Base-by-base conservation (phyloP, 92 coral and sea anemone species). In the Scolanthus callimorphus region DNA sequence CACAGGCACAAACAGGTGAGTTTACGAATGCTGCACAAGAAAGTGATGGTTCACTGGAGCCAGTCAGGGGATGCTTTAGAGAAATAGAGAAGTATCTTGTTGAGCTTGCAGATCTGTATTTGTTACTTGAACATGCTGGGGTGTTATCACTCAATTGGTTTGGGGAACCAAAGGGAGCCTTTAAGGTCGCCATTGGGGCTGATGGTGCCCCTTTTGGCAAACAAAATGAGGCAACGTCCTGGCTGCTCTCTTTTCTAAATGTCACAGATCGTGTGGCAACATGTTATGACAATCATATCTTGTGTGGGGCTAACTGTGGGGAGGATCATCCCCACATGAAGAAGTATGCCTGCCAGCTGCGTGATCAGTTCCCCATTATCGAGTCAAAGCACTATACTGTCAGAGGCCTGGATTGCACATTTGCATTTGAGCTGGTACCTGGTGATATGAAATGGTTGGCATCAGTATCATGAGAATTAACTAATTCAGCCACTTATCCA, bases 171-270 rank as follows among this genome's bases (percentile, higher is more conserved):
- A 54, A 37, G 45, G 86, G 86, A 39, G 65, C 49, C 73, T 83
- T 84, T 46, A 25, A 63, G 24, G 82, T 84, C 27, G 79, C 86
- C 22, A 47, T 79, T 20, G n/a, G 91, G 91, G 13, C 86, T 59
- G 86, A 79, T 59, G 79, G 91, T 31, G 91, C 82, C 56, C 91
- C 91, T 27, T 79, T 84, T 63, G 79, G 86, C 23, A 79, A 84
- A 41, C 57, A 68, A n/a, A 70, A 76, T 64, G 81, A 77, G 54
- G 90, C 84, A 17, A 55, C 65, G 26, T 75, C 81, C 11, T 84
- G 85, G 85, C 82, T 84, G 60, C 59, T 78, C 25, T 71, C 70
- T 26, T 78, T 84, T 74, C 41, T 84, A 38, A 84, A 84, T 83
- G 69, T 72, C 4, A 34, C 46, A 15, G 84, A 85, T 50, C 59